These are phyloP conservation scores for Eupithecia inturbata DNA, from an alignment of 2,888 invertebrate genomes.

Conservation along the genomic window DNA sequence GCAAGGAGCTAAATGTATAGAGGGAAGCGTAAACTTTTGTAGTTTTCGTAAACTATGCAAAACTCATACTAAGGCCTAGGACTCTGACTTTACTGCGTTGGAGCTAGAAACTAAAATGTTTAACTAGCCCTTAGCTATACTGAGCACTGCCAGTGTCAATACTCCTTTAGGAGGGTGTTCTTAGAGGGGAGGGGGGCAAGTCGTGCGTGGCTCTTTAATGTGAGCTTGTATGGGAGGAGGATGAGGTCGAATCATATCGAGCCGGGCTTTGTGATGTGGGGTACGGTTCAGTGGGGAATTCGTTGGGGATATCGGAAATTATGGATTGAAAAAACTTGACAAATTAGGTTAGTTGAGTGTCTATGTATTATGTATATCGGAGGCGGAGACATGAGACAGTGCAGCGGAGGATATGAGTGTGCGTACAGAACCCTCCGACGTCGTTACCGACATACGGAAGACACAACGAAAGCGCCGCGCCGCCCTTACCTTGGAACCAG, in stretches of 20 bases:
- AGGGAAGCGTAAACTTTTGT: not conserved
- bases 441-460: too few species aligned
- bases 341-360: not conserved
- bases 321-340: not conserved
- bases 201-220: not conserved
- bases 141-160: not conserved
- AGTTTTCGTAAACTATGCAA: too few species aligned
- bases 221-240: not conserved
- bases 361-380: too few species aligned
- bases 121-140: not conserved
- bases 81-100: not conserved
- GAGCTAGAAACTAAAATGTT: not conserved
- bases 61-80: not conserved
- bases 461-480: too few species aligned
- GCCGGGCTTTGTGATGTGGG: not conserved
- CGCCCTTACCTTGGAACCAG: too few species aligned
- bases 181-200: not conserved
- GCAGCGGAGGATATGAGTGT: too few species aligned
- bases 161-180: not conserved
- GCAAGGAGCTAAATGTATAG: not conserved
- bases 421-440: too few species aligned
- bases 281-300: not conserved
- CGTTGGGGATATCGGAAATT: not conserved
- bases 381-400: too few species aligned
- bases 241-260: conserved; percentile 3